phyloP scores from a whole-genome alignment of 2,888 invertebrate species.

The Myopa tessellatipennis region DNA sequence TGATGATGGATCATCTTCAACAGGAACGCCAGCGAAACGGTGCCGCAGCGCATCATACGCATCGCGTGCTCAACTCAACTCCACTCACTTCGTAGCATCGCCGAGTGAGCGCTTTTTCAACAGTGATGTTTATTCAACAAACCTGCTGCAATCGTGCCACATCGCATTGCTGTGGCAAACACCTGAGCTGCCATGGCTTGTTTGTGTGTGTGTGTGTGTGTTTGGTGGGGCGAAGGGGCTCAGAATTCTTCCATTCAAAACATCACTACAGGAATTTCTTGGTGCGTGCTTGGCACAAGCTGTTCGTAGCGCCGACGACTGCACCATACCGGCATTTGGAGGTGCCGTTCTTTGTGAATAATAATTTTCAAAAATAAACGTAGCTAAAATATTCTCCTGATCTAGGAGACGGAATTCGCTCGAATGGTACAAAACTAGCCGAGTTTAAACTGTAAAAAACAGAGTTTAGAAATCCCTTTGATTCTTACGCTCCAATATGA shows the following conservation, averaged over 20 bases:
- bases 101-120: slow-evolving; percentile 19
- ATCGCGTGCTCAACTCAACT: slow-evolving; percentile 48
- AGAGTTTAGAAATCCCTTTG: no score
- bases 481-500: no score
- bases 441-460: no score
- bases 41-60: slow-evolving; percentile 27
- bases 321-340: background rate
- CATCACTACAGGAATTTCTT: slow-evolving; percentile 64
- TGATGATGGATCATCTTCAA: slow-evolving; percentile 48
- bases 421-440: no score
- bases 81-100: slow-evolving; percentile 36
- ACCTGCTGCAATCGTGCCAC: slow-evolving; percentile 50
- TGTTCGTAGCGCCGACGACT: slow-evolving; percentile 42
- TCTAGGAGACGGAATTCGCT: no score
- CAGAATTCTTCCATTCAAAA: slow-evolving; percentile 49
- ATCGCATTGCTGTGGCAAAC: background rate
- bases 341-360: background rate
- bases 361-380: slow-evolving; percentile 1
- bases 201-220: slow-evolving; percentile 34
- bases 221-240: slow-evolving; percentile 46
- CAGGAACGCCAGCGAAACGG: background rate
- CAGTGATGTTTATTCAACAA: slow-evolving; percentile 66
- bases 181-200: no score
- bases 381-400: no score
- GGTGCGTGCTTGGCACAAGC: slow-evolving; percentile 67